Evolutionary conservation across 2,797 vertebrate species (phyloP).

Genomic region (Remorina albescens): DNA sequence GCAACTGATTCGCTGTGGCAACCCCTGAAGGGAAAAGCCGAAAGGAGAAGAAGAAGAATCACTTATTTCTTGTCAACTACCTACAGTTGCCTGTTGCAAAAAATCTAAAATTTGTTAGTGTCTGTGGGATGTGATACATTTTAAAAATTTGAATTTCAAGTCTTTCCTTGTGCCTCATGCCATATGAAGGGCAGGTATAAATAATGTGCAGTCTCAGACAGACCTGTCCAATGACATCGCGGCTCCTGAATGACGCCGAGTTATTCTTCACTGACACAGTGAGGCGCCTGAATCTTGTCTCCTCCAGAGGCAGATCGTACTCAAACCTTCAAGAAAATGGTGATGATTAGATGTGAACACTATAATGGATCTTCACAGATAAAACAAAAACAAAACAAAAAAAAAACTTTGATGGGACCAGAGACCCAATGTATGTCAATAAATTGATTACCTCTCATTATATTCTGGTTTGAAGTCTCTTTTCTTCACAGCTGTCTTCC

Average conservation of each 20-base stretch:
- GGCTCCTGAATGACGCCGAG: constrained; percentile 88
- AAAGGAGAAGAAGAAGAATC: too few species aligned
- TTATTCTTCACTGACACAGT: constrained; percentile 90
- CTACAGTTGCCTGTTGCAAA: neutral
- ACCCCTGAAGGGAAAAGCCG: too few species aligned
- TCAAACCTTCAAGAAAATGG: constrained; percentile 85
- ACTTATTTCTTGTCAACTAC: neutral
- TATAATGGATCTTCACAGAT: neutral
- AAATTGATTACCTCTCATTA: constrained; percentile 87
- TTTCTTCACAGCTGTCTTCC: constrained; percentile 91
- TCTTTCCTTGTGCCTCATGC: neutral
- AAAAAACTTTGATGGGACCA: neutral
- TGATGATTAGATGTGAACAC: neutral
- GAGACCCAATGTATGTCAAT: neutral
- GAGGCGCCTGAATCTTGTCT: constrained; percentile 82
- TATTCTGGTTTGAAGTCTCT: constrained; percentile 90
- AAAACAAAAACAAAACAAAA: too few species aligned
- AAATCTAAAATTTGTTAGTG: neutral
- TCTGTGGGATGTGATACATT: neutral
- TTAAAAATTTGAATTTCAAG: neutral
- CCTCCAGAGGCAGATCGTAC: constrained; percentile 88
- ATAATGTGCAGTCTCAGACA: constrained; percentile 25
- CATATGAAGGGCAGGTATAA: neutral
- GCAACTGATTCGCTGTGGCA: too few species aligned
- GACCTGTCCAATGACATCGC: constrained; percentile 82